Conservation (phyloP, 2,888 invertebrate genomes). For the Zelleria hepariella region DNA sequence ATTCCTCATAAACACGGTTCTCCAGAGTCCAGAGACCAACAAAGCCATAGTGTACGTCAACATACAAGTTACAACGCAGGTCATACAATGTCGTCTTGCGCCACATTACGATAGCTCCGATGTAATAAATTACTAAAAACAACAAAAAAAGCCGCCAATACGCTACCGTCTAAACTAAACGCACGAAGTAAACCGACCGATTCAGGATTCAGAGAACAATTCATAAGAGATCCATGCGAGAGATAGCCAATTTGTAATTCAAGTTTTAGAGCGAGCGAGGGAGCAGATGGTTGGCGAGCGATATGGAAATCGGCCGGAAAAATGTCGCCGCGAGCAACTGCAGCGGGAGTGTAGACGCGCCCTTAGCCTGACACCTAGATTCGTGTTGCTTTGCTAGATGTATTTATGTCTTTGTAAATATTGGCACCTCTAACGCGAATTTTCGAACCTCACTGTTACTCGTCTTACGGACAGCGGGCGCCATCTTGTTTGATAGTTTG, state of each 20-base stretch:
- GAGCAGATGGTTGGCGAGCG: slow-evolving; percentile 29
- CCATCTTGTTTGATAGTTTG: too few relatives aligned
- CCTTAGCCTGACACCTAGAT: not conserved
- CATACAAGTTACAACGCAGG: not conserved
- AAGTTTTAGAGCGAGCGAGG: slow-evolving; percentile 23
- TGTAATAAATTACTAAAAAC: not conserved
- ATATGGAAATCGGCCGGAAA: slow-evolving; percentile 48
- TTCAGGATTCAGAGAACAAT: slow-evolving; percentile 20
- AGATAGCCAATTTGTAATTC: slow-evolving; percentile 55
- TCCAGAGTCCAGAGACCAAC: too few relatives aligned
- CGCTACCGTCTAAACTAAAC: slow-evolving; percentile 38
- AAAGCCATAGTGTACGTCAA: too few relatives aligned
- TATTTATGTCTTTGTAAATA: not conserved
- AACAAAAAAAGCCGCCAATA: not conserved
- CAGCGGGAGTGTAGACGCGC: not conserved
- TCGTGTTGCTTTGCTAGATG: not conserved
- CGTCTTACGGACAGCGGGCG: too few relatives aligned
- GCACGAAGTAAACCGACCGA: slow-evolving; percentile 37
- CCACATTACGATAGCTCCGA: not conserved
- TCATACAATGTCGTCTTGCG: not conserved
- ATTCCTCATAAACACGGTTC: too few relatives aligned
- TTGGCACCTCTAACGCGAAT: too few relatives aligned
- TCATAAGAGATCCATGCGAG: slow-evolving; percentile 51
- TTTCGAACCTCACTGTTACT: too few relatives aligned
- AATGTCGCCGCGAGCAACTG: slow-evolving; percentile 29